Percentiles rank a stretch among this genome's conserved stretches.
These are phyloP conservation scores for Leiothrix lutea DNA, from an alignment of 2,113 vertebrate species.

Conservation along the genomic window DNA sequence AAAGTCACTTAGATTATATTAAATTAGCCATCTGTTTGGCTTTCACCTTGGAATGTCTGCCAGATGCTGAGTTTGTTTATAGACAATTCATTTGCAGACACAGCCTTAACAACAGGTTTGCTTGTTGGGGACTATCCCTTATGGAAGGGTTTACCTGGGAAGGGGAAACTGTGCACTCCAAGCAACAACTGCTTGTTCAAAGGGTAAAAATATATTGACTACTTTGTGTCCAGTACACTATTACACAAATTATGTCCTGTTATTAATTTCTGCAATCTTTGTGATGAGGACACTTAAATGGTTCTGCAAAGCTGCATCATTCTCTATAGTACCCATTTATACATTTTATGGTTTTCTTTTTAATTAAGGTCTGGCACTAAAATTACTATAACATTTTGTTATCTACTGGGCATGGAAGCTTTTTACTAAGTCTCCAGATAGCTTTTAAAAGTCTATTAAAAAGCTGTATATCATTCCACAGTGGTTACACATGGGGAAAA, in stretches of 20 bases:
- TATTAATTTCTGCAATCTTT: slow-evolving; percentile 36
- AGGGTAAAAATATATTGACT: not conserved
- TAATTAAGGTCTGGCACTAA: slow-evolving; percentile 57
- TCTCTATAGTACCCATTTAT: not conserved
- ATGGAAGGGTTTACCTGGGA: slow-evolving; percentile 34
- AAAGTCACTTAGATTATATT: slow-evolving; percentile 81
- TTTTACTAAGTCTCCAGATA: slow-evolving; percentile 48
- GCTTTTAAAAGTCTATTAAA: slow-evolving; percentile 56
- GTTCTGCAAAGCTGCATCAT: not conserved
- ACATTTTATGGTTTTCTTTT: slow-evolving; percentile 52
- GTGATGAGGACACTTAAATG: slow-evolving; percentile 12
- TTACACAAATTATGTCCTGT: not conserved
- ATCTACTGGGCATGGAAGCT: slow-evolving; percentile 26
- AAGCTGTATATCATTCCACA: slow-evolving; percentile 4
- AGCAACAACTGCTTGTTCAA: not conserved
- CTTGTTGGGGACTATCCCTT: slow-evolving; percentile 35
- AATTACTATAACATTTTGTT: slow-evolving; percentile 60
- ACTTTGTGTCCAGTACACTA: not conserved
- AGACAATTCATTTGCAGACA: slow-evolving; percentile 67
- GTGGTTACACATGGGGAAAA: not conserved
- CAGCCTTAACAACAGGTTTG: slow-evolving; percentile 63
- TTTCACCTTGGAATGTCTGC: slow-evolving; percentile 83
- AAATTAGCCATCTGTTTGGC: slow-evolving; percentile 82
- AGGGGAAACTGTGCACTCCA: not conserved
- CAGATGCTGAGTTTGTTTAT: slow-evolving; percentile 79